These are phyloP conservation scores for Oscarella lobularis DNA, from an alignment of 37 sponge, comb jelly and placozoan genomes.

Conservation along the genomic window DNA sequence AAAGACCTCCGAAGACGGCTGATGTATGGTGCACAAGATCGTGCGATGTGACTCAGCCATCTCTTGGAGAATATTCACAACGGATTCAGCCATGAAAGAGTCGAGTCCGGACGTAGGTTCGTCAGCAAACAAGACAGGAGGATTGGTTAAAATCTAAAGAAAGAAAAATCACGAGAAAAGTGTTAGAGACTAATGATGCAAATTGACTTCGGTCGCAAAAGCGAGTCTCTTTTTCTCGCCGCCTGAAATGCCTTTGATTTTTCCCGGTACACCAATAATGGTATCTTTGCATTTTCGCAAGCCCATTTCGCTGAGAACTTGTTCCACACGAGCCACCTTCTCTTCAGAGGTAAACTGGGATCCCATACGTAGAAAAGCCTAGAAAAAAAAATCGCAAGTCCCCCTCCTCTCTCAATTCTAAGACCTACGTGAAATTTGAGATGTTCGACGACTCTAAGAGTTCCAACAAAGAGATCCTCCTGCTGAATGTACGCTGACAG, in stretches of 20 bases:
- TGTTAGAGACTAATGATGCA: background rate
- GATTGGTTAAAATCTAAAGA: constrained; percentile 19
- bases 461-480: constrained; percentile 37
- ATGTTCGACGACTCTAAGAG: constrained; percentile 33
- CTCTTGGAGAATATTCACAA: constrained; percentile 16
- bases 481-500: constrained; percentile 44
- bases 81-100: constrained; percentile 36
- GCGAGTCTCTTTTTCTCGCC: constrained; percentile 39
- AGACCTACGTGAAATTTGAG: constrained; percentile 21
- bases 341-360: background rate
- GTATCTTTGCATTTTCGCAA: constrained; percentile 20
- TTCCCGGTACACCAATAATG: constrained; percentile 15
- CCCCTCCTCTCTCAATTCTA: background rate
- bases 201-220: constrained; percentile 25
- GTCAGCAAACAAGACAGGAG: constrained; percentile 36
- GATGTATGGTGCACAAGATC: constrained; percentile 44
- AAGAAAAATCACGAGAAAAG: background rate
- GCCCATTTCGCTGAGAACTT: constrained; percentile 14
- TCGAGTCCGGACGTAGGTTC: constrained; percentile 51
- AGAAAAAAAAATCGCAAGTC: background rate
- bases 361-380: background rate
- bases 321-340: background rate
- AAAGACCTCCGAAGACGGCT: constrained; percentile 45
- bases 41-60: constrained; percentile 27
- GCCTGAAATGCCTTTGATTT: constrained; percentile 31